A percentile compares a stretch with the other conserved stretches of the same genome.
Evolutionary conservation across 1,140 invertebrate species (phyloP).

Genomic region (Trialeurodes vaporariorum): DNA sequence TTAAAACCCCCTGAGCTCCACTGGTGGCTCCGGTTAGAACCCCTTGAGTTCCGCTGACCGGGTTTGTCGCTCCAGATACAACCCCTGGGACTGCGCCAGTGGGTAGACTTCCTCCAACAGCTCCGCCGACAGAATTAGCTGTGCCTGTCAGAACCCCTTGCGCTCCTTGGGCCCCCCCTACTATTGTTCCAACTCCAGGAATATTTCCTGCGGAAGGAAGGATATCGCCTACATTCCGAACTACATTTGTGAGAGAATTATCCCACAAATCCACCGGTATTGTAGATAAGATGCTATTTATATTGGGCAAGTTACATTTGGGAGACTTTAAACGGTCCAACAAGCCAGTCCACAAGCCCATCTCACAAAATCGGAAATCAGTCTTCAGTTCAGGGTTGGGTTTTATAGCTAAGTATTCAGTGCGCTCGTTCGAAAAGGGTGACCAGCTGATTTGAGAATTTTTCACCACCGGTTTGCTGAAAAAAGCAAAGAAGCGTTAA

Average conservation of each 20-base stretch:
- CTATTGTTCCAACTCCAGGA: no score
- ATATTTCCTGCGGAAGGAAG: no score
- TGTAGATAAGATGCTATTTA: slow-evolving; percentile 13
- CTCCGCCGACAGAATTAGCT: no score
- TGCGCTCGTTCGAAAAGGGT: slow-evolving; percentile 35
- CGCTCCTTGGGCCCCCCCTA: no score
- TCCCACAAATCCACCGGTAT: slow-evolving; percentile 6
- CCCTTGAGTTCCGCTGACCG: no score
- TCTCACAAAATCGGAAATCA: slow-evolving; percentile 46
- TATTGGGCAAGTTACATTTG: slow-evolving; percentile 17
- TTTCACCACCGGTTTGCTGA: slow-evolving; percentile 19
- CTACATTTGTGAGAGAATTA: background rate
- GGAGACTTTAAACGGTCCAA: slow-evolving; percentile 38
- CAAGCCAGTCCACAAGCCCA: slow-evolving; percentile 45
- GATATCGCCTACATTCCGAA: no score
- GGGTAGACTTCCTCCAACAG: no score
- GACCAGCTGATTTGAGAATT: slow-evolving; percentile 17
- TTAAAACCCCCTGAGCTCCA: no score
- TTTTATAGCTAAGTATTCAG: slow-evolving; percentile 41
- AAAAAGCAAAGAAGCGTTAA: slow-evolving; percentile 12
- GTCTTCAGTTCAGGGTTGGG: slow-evolving; percentile 35
- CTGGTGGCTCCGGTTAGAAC: no score
- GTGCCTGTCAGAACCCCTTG: no score
- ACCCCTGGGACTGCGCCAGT: no score
- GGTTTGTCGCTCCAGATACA: no score